phyloP scores from a whole-genome alignment of 2,113 vertebrate species.

The Scomber colias region DNA sequence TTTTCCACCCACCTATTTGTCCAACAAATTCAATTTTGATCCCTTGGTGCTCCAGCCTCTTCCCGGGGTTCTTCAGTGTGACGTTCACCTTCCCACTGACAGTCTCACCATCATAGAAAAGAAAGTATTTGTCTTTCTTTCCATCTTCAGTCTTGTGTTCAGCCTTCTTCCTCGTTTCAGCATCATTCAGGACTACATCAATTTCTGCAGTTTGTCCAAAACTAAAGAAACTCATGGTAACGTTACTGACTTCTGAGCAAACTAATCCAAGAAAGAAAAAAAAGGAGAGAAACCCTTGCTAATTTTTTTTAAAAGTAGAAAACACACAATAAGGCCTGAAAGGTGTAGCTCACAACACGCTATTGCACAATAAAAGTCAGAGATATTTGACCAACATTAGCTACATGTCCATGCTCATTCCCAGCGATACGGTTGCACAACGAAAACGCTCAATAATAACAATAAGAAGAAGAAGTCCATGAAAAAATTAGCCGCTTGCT shows the following conservation, averaged over 20 bases:
- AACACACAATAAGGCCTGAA: slow-evolving; percentile 36
- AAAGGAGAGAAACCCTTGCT: background rate
- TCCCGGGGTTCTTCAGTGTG: slow-evolving; percentile 94
- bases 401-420: slow-evolving; percentile 59
- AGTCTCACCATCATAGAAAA: slow-evolving; percentile 97
- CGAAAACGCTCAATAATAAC: slow-evolving; percentile 34
- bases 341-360: background rate
- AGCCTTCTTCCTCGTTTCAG: slow-evolving; percentile 93
- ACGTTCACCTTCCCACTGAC: slow-evolving; percentile 94
- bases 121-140: slow-evolving; percentile 96
- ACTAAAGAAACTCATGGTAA: slow-evolving; percentile 96
- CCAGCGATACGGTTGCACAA: slow-evolving; percentile 29
- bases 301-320: slow-evolving; percentile 19
- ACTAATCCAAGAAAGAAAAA: background rate
- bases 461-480: slow-evolving; percentile 38
- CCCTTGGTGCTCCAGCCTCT: slow-evolving; percentile 95
- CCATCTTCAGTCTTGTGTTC: slow-evolving; percentile 97
- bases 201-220: slow-evolving; percentile 96
- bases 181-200: slow-evolving; percentile 93
- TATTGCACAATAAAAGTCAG: slow-evolving; percentile 23
- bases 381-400: slow-evolving; percentile 36
- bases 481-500: slow-evolving; percentile 23
- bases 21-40: slow-evolving; percentile 99
- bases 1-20: slow-evolving; percentile 91
- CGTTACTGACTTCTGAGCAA: slow-evolving; percentile 18